Conservation (phyloP, 2,113 vertebrate genomes). For the Oostethus manadensis region DNA sequence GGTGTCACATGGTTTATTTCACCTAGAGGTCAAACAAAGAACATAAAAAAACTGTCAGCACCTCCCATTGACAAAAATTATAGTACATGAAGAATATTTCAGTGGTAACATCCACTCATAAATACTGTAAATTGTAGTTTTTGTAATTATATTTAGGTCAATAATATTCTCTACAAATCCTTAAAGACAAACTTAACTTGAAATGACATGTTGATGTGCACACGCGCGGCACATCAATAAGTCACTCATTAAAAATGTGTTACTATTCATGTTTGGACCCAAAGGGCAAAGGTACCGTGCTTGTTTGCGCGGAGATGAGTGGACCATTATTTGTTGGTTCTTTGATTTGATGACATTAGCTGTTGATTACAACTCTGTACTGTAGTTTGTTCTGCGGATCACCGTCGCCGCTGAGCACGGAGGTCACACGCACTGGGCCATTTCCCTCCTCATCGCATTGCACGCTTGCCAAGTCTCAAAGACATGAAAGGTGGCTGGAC, state of each 20-base stretch:
- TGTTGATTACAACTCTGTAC: constrained; percentile 20
- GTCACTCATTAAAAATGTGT: neutral
- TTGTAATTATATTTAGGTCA: neutral
- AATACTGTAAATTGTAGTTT: neutral
- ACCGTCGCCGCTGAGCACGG: constrained; percentile 14
- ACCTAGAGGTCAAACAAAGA: constrained; percentile 26
- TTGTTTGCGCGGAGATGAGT: constrained; percentile 19
- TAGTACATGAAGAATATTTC: constrained; percentile 7
- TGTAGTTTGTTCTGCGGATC: neutral
- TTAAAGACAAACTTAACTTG: neutral
- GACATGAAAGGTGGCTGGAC: neutral
- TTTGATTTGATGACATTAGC: constrained; percentile 36
- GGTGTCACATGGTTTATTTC: constrained; percentile 16
- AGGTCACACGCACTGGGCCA: constrained; percentile 19
- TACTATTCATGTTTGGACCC: constrained; percentile 13
- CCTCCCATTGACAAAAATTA: constrained; percentile 1
- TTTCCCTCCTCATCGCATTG: neutral
- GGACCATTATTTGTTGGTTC: constrained; percentile 30
- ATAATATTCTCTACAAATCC: neutral
- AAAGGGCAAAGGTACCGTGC: constrained; percentile 31
- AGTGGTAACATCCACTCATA: neutral
- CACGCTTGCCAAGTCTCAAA: neutral
- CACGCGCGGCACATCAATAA: neutral
- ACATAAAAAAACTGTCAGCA: constrained; percentile 11
- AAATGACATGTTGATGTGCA: neutral